A percentile compares a stretch with the other conserved stretches of the same genome.
Evolutionary conservation across 23 tunicate species (phyloP).

Genomic region (Ciona savignyi): DNA sequence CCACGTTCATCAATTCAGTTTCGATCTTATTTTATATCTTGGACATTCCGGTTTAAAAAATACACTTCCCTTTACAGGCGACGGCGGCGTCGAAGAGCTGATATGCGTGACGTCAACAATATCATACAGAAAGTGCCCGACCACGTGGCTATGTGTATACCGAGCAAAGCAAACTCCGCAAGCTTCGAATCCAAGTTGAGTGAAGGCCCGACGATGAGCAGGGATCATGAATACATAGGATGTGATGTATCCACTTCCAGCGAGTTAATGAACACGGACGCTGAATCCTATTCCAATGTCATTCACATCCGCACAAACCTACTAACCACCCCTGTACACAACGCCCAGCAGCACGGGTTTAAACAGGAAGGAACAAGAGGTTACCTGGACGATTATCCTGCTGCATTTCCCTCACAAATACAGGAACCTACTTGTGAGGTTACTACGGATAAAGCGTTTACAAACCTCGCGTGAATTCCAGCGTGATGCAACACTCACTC

Average conservation of each 20-base stretch:
- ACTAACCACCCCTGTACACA: background rate
- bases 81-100: constrained; percentile 67
- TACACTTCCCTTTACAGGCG: too few species aligned
- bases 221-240: background rate
- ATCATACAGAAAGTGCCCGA: background rate
- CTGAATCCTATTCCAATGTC: background rate
- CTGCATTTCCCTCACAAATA: background rate
- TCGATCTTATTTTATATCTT: too few species aligned
- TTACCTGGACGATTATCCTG: background rate
- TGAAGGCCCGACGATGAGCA: background rate
- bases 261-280: background rate
- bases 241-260: background rate
- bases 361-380: background rate
- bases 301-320: background rate
- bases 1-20: too few species aligned
- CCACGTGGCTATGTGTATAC: background rate
- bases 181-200: background rate
- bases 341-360: background rate
- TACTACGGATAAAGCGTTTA: background rate
- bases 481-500: too few species aligned
- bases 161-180: background rate
- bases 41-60: too few species aligned
- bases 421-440: background rate
- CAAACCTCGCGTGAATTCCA: background rate
- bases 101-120: constrained; percentile 48